These are phyloP conservation scores for Sinohyriopsis cumingii DNA, from an alignment of 2,888 invertebrate genomes.

Conservation along the genomic window DNA sequence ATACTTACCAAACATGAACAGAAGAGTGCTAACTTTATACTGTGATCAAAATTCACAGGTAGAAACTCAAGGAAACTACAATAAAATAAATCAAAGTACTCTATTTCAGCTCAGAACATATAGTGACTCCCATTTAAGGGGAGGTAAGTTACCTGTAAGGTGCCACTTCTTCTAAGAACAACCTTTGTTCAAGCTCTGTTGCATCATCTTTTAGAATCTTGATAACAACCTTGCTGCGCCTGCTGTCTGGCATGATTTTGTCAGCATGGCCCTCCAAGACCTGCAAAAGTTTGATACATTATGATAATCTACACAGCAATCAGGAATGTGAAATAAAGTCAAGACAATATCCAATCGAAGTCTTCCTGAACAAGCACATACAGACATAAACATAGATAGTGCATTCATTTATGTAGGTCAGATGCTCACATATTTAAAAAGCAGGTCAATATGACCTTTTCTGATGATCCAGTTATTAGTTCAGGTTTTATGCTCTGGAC, in stretches of 20 bases:
- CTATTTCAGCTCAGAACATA: not conserved
- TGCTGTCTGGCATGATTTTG: conserved; percentile 69
- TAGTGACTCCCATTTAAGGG: not conserved
- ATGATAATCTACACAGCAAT: not conserved
- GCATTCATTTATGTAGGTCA: too few relatives aligned
- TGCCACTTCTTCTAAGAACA: conserved; percentile 84
- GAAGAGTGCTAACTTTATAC: not conserved
- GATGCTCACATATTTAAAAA: too few relatives aligned
- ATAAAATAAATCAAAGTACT: not conserved
- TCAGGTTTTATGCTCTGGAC: too few relatives aligned
- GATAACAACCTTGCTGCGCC: conserved; percentile 80
- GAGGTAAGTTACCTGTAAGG: conserved; percentile 74
- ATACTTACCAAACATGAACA: too few relatives aligned
- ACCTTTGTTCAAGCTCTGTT: conserved; percentile 82
- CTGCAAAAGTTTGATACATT: conserved; percentile 55
- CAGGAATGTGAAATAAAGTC: too few relatives aligned
- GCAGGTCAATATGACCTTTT: too few relatives aligned
- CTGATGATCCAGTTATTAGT: too few relatives aligned
- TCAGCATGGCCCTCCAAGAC: conserved; percentile 86
- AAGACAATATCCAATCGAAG: too few relatives aligned
- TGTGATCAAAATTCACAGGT: not conserved
- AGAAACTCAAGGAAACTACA: not conserved
- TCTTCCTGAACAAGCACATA: too few relatives aligned
- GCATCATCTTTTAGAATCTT: conserved; percentile 87
- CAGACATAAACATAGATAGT: too few relatives aligned